Conservation (phyloP, 2,113 vertebrate species). For the Vireo altiloquus region DNA sequence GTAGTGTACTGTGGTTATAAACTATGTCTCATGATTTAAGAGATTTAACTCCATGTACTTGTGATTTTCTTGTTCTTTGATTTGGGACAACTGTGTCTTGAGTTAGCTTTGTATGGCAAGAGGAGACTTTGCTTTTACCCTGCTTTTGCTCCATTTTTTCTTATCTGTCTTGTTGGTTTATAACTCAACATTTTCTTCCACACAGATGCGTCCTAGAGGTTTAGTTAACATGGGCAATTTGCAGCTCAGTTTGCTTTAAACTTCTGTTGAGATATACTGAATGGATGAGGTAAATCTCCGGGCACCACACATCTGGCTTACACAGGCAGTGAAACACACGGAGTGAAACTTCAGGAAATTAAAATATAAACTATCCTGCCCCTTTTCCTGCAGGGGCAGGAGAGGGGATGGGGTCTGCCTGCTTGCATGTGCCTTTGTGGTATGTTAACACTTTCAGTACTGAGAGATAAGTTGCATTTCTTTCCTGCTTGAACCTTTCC, state of each 20-base stretch:
- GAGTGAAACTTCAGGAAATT: constrained; percentile 63
- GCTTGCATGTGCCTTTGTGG: neutral
- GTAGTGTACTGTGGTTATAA: neutral
- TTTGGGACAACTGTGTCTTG: neutral
- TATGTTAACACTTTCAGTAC: constrained; percentile 17
- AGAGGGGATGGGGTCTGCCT: neutral
- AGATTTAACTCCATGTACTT: neutral
- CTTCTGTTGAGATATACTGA: neutral
- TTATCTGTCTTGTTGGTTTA: neutral
- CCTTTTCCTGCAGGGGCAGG: constrained; percentile 5
- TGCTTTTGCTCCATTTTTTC: neutral
- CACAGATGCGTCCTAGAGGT: neutral
- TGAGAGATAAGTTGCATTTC: neutral
- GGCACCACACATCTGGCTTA: constrained; percentile 44
- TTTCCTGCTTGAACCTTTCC: neutral
- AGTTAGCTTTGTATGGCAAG: neutral
- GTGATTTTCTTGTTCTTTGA: neutral
- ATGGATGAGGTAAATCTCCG: constrained; percentile 12
- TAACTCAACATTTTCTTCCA: neutral
- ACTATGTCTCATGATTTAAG: neutral
- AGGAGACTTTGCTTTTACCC: neutral
- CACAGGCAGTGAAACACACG: neutral
- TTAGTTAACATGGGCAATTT: neutral
- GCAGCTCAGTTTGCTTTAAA: constrained; percentile 16
- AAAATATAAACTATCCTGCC: constrained; percentile 57